Percentiles rank a stretch among this genome's conserved stretches.
Conservation (phyloP, 2,797 vertebrate genomes). For the Pagetopsis macropterus region DNA sequence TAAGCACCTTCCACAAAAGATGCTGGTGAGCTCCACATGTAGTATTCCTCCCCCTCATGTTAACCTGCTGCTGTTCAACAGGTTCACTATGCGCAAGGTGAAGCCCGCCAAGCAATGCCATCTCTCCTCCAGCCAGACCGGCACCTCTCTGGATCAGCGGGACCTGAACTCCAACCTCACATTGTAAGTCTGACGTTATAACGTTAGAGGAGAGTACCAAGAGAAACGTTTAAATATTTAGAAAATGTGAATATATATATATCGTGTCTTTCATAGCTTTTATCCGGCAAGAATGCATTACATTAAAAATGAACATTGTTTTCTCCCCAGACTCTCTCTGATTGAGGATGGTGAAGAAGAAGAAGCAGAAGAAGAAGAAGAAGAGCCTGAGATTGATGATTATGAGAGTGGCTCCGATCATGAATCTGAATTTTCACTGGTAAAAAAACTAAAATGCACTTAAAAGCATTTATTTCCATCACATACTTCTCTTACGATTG, state of each 20-base stretch:
- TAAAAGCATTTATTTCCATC: not conserved
- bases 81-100: constrained; percentile 56
- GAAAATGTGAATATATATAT: constrained; percentile 5
- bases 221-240: not conserved
- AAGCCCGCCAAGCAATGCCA: constrained; percentile 24
- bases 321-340: constrained; percentile 76
- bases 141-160: constrained; percentile 20
- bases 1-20: too few relatives aligned
- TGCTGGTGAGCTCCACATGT: not conserved
- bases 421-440: constrained; percentile 62
- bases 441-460: constrained; percentile 36
- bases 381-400: constrained; percentile 73
- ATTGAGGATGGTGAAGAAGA: constrained; percentile 75
- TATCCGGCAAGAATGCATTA: not conserved
- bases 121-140: constrained; percentile 5
- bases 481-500: not conserved
- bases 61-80: constrained; percentile 36
- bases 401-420: constrained; percentile 69
- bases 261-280: not conserved
- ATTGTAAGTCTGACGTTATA: constrained; percentile 69
- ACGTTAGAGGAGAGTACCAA: not conserved
- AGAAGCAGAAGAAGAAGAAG: constrained; percentile 65
- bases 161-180: constrained; percentile 74
- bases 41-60: not conserved
- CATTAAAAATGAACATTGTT: not conserved